phyloP scores from a whole-genome alignment of 2,888 invertebrate genomes.

The Ethmia dodecea region DNA sequence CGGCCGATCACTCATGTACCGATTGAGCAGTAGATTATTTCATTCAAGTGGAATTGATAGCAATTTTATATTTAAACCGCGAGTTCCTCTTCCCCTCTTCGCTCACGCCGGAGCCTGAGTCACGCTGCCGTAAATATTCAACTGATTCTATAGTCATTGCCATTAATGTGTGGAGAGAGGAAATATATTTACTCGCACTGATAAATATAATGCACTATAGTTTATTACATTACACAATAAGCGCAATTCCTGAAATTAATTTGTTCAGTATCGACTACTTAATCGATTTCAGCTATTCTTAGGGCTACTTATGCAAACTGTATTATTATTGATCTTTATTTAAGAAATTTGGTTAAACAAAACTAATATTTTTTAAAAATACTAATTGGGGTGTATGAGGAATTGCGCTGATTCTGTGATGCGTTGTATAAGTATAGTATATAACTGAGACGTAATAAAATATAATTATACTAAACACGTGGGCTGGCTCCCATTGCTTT shows the following conservation, averaged over 20 bases:
- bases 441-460: not conserved
- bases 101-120: conserved; percentile 1
- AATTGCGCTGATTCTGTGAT: no score
- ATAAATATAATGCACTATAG: no score
- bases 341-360: no score
- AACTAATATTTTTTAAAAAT: no score
- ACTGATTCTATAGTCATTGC: conserved; percentile 1
- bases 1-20: conserved; percentile 1
- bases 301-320: no score
- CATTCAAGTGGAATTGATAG: conserved; percentile 6
- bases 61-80: conserved; percentile 8
- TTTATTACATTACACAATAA: no score
- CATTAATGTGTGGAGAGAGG: not conserved
- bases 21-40: not conserved
- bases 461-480: no score
- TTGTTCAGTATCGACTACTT: no score
- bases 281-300: no score
- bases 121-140: conserved; percentile 3
- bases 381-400: no score
- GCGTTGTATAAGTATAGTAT: not conserved
- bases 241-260: no score
- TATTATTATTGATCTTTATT: no score
- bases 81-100: not conserved
- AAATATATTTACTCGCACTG: conserved; percentile 6
- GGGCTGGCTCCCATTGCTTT: not conserved